phyloP scores from a whole-genome alignment of 2,113 vertebrate species.

The Amphiprion ocellaris region DNA sequence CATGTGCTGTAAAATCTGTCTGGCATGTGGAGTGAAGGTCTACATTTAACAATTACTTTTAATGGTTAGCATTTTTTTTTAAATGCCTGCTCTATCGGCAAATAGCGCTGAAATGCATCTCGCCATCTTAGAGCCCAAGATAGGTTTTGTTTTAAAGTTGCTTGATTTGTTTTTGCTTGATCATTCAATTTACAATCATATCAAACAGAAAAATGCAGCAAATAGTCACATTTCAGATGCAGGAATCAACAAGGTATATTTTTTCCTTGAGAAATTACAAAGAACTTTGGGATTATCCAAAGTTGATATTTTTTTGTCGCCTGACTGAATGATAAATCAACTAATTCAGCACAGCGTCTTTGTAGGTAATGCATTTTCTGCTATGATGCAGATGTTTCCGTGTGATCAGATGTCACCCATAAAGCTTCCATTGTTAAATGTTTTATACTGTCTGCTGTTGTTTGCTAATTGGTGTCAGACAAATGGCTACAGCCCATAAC shows the following conservation, averaged over 20 bases:
- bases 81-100: too few species aligned
- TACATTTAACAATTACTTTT: background rate
- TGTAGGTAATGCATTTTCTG: background rate
- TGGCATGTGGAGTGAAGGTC: background rate
- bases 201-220: background rate
- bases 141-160: too few species aligned
- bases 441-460: constrained; percentile 9
- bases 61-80: background rate
- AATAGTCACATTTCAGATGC: background rate
- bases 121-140: too few species aligned
- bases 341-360: background rate
- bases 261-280: background rate
- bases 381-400: background rate
- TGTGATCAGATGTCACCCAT: background rate
- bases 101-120: too few species aligned
- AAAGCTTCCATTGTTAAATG: too few species aligned
- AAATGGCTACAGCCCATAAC: constrained; percentile 23
- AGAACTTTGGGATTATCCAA: too few species aligned
- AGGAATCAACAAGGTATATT: background rate
- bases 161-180: too few species aligned
- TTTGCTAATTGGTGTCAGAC: constrained; percentile 36
- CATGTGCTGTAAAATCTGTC: constrained; percentile 3
- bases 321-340: background rate
- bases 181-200: background rate
- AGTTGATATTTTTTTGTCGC: too few species aligned